Evolutionary conservation across 2,113 vertebrate species (phyloP).

Genomic region (Loxodonta africana): DNA sequence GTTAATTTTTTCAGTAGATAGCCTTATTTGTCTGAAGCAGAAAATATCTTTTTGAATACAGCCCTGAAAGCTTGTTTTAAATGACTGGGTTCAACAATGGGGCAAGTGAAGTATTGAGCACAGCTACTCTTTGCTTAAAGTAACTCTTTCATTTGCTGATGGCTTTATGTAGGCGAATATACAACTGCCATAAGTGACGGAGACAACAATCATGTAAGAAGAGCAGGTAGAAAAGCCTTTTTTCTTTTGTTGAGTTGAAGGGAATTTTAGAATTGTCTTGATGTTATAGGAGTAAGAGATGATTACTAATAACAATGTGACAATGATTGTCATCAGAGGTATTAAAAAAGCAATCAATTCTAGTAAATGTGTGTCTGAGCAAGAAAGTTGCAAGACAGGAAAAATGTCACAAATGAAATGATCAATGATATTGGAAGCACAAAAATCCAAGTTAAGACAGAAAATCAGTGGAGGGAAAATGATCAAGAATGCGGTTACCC

Average conservation of each 20-base stretch:
- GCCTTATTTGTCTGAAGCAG: background rate
- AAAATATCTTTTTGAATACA: conserved; percentile 13
- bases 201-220: conserved; percentile 68
- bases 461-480: conserved; percentile 36
- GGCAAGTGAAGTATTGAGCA: conserved; percentile 61
- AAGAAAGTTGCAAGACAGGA: conserved; percentile 70
- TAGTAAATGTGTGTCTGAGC: conserved; percentile 68
- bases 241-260: conserved; percentile 65
- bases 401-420: conserved; percentile 74
- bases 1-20: background rate
- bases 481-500: conserved; percentile 33
- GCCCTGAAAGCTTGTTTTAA: conserved; percentile 66
- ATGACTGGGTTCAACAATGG: conserved; percentile 71
- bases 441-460: conserved; percentile 29
- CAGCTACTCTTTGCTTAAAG: conserved; percentile 56
- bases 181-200: conserved; percentile 57
- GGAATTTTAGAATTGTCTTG: conserved; percentile 53
- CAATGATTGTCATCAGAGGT: background rate
- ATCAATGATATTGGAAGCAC: background rate
- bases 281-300: conserved; percentile 61
- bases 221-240: conserved; percentile 66
- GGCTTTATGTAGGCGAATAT: conserved; percentile 69
- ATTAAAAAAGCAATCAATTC: conserved; percentile 41
- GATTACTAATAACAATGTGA: conserved; percentile 41
- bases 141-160: conserved; percentile 46